A percentile compares a stretch with the other conserved stretches of the same genome.
phyloP scores from a whole-genome alignment of 1,140 invertebrate species.

The Hirudo medicinalis region DNA sequence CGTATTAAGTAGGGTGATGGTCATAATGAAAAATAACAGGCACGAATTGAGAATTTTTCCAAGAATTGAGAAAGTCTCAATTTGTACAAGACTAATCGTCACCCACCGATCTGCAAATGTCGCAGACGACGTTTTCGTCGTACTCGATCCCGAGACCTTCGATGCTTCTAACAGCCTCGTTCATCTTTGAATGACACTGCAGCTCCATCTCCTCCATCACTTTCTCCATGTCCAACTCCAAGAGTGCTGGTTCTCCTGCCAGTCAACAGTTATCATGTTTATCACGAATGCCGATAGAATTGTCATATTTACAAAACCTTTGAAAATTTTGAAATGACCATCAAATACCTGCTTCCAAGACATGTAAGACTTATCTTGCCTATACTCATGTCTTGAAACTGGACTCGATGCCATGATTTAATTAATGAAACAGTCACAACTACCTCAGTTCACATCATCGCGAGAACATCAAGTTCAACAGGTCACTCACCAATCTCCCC shows the following conservation, averaged over 20 bases:
- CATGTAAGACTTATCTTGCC: too few species aligned
- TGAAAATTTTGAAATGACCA: constrained; percentile 2
- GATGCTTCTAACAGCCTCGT: constrained; percentile 78
- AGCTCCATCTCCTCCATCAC: constrained; percentile 80
- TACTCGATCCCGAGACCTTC: constrained; percentile 89
- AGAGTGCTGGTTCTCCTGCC: constrained; percentile 45
- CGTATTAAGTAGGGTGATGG: background rate
- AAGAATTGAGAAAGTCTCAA: too few species aligned
- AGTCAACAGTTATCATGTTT: background rate
- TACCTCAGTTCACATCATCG: too few species aligned
- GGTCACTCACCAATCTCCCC: constrained; percentile 45
- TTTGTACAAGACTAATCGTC: too few species aligned
- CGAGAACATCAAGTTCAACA: too few species aligned
- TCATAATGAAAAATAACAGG: too few species aligned
- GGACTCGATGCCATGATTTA: too few species aligned
- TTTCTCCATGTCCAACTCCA: constrained; percentile 74
- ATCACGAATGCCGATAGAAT: background rate
- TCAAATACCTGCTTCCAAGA: too few species aligned
- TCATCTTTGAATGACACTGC: constrained; percentile 81
- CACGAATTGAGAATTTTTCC: too few species aligned
- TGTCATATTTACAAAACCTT: background rate
- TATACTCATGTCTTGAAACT: too few species aligned
- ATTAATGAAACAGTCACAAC: too few species aligned
- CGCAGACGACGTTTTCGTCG: constrained; percentile 95
- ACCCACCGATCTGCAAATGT: constrained; percentile 83